Conservation (phyloP, 2,888 invertebrate genomes). For the Hylaea fasciaria region DNA sequence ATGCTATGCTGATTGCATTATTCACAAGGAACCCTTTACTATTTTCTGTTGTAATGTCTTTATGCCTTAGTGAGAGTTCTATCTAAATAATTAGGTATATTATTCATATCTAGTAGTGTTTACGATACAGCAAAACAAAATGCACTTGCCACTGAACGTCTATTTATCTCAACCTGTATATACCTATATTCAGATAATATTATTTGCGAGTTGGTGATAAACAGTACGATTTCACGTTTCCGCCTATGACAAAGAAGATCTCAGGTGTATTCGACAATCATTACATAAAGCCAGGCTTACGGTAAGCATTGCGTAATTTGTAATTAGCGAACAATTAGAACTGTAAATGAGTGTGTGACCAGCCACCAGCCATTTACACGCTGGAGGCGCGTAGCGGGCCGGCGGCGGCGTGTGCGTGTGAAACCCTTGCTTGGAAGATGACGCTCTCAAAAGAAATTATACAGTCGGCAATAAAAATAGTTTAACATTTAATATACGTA, state of each 20-base stretch:
- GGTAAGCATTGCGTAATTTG: constrained; percentile 62
- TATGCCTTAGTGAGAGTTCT: too few relatives aligned
- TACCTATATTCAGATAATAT: not conserved
- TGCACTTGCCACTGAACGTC: too few relatives aligned
- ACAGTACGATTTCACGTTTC: constrained; percentile 16
- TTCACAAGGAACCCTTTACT: too few relatives aligned
- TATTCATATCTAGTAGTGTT: too few relatives aligned
- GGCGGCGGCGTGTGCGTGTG: constrained; percentile 17
- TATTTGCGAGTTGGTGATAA: constrained; percentile 7
- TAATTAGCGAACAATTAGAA: constrained; percentile 70
- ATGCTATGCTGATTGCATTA: too few relatives aligned
- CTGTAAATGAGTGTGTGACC: constrained; percentile 64
- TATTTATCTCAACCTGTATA: too few relatives aligned
- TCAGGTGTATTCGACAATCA: constrained; percentile 51
- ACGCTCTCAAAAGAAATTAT: too few relatives aligned
- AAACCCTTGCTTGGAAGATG: not conserved
- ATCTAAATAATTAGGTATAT: too few relatives aligned
- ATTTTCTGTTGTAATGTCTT: too few relatives aligned
- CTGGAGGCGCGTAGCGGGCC: constrained; percentile 23
- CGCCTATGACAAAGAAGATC: constrained; percentile 27
- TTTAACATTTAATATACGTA: too few relatives aligned
- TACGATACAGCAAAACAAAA: too few relatives aligned
- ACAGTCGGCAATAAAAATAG: too few relatives aligned
- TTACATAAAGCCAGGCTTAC: constrained; percentile 69
- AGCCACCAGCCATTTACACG: constrained; percentile 26